Evolutionary conservation across 2,113 vertebrate species (phyloP).

Genomic region (Prinia subflava): DNA sequence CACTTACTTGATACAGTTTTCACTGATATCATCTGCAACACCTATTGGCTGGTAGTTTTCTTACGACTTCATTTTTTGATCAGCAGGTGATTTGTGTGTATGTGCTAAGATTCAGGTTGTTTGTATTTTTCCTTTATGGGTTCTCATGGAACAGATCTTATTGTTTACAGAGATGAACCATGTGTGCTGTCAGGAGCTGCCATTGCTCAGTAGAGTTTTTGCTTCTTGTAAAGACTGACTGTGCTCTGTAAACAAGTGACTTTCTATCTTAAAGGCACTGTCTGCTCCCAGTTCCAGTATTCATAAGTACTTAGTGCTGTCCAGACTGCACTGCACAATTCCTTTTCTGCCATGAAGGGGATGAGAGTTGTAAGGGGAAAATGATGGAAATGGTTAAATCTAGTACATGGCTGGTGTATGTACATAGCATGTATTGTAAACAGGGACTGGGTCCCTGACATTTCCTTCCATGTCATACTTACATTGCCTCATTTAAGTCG

Average conservation of each 20-base stretch:
- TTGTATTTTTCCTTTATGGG: not conserved
- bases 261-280: not conserved
- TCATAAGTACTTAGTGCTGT: not conserved
- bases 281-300: not conserved
- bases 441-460: not conserved
- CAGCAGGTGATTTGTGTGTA: not conserved
- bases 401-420: rapidly evolving
- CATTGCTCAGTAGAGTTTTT: not conserved
- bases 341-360: not conserved
- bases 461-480: not conserved
- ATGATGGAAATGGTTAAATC: not conserved
- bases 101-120: not conserved
- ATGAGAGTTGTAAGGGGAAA: not conserved
- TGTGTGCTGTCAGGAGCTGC: not conserved
- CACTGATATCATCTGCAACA: not conserved
- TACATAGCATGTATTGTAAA: not conserved
- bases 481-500: not conserved
- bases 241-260: not conserved
- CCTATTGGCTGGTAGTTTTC: not conserved
- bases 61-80: not conserved
- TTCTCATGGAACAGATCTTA: not conserved
- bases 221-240: not conserved
- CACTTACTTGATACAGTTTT: not conserved
- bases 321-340: not conserved
- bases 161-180: not conserved